phyloP scores from a whole-genome alignment of 2,797 vertebrate species.

The Adrianichthys oophorus region DNA sequence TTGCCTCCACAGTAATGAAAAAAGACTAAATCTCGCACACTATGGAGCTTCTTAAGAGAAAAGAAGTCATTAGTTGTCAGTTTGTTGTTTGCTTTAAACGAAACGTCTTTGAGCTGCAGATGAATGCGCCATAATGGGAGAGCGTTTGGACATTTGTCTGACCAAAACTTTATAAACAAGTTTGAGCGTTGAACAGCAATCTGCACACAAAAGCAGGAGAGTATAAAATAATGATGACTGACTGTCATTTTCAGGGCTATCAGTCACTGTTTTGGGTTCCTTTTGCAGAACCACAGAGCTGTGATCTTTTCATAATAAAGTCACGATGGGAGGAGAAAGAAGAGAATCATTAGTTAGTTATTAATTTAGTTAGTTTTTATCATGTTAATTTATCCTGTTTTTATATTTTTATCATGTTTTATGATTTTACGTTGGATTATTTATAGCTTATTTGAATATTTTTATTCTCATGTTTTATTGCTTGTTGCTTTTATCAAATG shows the following conservation, averaged over 20 bases:
- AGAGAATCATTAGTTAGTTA: constrained; percentile 16
- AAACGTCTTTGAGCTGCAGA: constrained; percentile 59
- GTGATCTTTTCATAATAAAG: constrained; percentile 53
- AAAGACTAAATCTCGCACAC: constrained; percentile 28
- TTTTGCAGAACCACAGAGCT: constrained; percentile 56
- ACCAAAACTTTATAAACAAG: constrained; percentile 34
- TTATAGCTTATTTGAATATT: too few species aligned
- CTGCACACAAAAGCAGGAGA: too few species aligned
- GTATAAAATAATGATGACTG: constrained; percentile 62
- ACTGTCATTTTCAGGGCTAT: constrained; percentile 64
- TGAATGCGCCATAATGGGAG: neutral
- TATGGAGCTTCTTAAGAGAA: constrained; percentile 22
- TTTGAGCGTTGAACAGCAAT: constrained; percentile 37
- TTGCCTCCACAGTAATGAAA: constrained; percentile 49
- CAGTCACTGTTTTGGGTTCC: constrained; percentile 54
- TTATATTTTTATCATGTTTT: too few species aligned
- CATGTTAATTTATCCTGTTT: too few species aligned
- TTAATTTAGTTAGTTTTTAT: too few species aligned
- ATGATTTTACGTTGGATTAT: too few species aligned
- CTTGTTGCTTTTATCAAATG: too few species aligned
- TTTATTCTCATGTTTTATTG: too few species aligned
- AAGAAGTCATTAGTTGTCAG: constrained; percentile 50
- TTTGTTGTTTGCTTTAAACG: constrained; percentile 65
- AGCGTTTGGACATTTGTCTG: too few species aligned
- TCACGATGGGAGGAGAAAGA: constrained; percentile 30